These are phyloP conservation scores for Nomia melanderi DNA, from an alignment of 1,140 invertebrate species.

Conservation along the genomic window DNA sequence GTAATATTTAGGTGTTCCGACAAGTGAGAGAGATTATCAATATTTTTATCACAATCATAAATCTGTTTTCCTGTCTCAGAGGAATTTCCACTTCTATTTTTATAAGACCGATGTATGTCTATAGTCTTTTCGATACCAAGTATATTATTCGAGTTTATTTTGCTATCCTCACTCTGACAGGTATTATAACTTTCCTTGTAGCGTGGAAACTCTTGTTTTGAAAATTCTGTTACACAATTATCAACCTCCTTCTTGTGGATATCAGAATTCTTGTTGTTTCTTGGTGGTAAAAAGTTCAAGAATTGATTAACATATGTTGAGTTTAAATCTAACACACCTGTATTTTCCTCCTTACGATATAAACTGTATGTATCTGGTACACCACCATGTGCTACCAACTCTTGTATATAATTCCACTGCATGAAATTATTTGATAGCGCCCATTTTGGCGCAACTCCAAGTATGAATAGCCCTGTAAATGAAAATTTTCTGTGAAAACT, in stretches of 20 bases:
- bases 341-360: conserved; percentile 42
- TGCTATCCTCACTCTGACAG: conserved; percentile 21
- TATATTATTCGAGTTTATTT: conserved; percentile 27
- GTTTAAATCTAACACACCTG: conserved; percentile 24
- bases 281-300: conserved; percentile 36
- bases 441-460: conserved; percentile 74
- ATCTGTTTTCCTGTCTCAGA: conserved; percentile 5
- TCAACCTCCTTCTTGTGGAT: conserved; percentile 10
- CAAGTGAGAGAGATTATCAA: conserved; percentile 12
- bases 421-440: conserved; percentile 70
- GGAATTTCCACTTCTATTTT: conserved; percentile 24
- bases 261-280: conserved; percentile 34
- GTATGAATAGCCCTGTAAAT: conserved; percentile 69
- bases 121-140: conserved; percentile 18
- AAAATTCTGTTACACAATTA: conserved; percentile 35
- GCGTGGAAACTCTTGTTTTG: conserved; percentile 14
- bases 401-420: conserved; percentile 65
- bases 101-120: not conserved
- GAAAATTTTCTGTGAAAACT: conserved; percentile 16
- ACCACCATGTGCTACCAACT: conserved; percentile 70
- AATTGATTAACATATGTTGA: conserved; percentile 38
- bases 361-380: conserved; percentile 33
- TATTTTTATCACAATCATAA: conserved; percentile 12
- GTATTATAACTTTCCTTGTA: conserved; percentile 37
- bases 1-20: conserved; percentile 22